Base-by-base conservation (phyloP, 1,140 invertebrate species). In the Drosophila lacertosa region DNA sequence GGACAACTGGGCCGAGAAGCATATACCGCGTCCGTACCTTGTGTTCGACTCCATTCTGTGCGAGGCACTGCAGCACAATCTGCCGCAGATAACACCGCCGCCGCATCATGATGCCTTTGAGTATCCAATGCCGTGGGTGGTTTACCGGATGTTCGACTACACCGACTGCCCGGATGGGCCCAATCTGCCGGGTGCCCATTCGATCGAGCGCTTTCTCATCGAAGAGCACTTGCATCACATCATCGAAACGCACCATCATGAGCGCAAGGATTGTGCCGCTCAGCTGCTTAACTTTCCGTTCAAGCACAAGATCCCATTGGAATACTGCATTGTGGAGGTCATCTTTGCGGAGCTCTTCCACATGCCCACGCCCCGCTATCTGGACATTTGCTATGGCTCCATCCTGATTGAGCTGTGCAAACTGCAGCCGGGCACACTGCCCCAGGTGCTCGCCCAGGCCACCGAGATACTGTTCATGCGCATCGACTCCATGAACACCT, bases 311-410 rank as follows among this genome's bases (percentile, higher is more conserved):
- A 97, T 99, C 72, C 99, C 99, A 1, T 91, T 99, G 10, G 98
- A 99, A 89, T 99, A 99, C 92, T 98, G 99, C 92, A 99, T 99
- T 71, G 97, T 99, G 2, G 98, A 99, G 93, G 96, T 98, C 1
- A 96, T 99, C 79, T 98, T 99, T 93, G 95, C 95, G 2, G 97
- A 99, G 92, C 90, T 99, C 32, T 99, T 99, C 82, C 95, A 96
- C 82, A 93, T 99, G 86, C 99, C 99, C 0, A 94, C 95, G 5
- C 95, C 96, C 4, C 93, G 96, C 58, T 97, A 97, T 92, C 91
- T 99, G 35, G 98, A 99, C 91, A 96, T 99, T 35, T 96, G 96
- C 79, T 99, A 99, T 91, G 98, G 98, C 0, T 98, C 98, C 4
- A 95, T 99, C 60, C 92, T 99, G 11, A 98, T 99, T 84, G 99